phyloP scores from a whole-genome alignment of 2,113 vertebrate species.

The Nycticorax nycticorax region DNA sequence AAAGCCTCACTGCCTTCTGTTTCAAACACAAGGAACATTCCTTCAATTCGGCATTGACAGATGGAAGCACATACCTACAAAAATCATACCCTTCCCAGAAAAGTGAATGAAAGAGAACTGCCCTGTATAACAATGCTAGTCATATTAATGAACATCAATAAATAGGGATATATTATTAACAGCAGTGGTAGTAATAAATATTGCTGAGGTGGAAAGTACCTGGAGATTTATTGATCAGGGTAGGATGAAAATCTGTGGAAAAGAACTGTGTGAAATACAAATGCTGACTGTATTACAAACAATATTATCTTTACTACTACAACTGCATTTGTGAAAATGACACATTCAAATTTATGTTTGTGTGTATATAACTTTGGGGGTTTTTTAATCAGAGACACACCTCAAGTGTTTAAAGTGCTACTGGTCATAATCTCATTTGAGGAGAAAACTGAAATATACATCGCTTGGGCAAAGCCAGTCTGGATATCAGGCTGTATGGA shows the following conservation, averaged over 20 bases:
- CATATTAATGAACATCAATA: not conserved
- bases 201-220: not conserved
- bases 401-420: not conserved
- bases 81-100: constrained; percentile 19
- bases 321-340: not conserved
- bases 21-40: constrained; percentile 65
- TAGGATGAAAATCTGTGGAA: not conserved
- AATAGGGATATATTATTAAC: not conserved
- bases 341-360: not conserved
- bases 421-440: not conserved
- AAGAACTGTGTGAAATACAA: not conserved
- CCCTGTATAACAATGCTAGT: not conserved
- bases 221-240: not conserved
- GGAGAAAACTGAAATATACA: not conserved
- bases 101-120: constrained; percentile 26
- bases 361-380: not conserved
- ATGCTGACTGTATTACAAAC: not conserved
- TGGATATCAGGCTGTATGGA: not conserved
- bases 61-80: constrained; percentile 64
- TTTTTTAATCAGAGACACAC: not conserved
- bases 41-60: constrained; percentile 55
- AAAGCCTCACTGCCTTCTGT: constrained; percentile 61
- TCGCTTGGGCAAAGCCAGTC: not conserved
- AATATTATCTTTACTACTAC: not conserved
- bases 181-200: not conserved